A percentile compares a stretch with the other conserved stretches of the same genome.
Evolutionary conservation across 2,113 vertebrate genomes (phyloP).

Genomic region (Onychostruthus taczanowskii): DNA sequence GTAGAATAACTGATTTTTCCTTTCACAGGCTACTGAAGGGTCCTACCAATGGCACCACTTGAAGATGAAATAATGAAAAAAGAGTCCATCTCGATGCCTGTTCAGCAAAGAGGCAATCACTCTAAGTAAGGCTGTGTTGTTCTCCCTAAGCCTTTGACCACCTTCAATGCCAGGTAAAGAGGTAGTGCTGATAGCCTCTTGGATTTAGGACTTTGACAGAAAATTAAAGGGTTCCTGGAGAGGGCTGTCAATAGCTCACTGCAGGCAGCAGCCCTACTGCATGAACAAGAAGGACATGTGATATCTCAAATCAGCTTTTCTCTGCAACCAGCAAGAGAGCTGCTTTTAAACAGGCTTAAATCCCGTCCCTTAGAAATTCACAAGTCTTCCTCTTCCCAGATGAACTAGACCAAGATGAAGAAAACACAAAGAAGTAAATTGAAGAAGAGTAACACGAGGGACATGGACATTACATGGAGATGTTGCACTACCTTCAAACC

Average conservation of each 20-base stretch:
- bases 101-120: not conserved
- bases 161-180: not conserved
- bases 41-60: not conserved
- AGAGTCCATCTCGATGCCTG: not conserved
- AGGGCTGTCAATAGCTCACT: not conserved
- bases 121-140: not conserved
- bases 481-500: not conserved
- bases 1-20: not conserved
- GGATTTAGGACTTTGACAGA: not conserved
- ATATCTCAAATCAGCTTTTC: not conserved
- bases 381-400: not conserved
- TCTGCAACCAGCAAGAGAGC: not conserved
- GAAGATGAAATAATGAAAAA: not conserved
- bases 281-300: not conserved
- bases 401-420: not conserved
- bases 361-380: not conserved
- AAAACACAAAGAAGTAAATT: not conserved
- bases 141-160: not conserved
- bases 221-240: not conserved
- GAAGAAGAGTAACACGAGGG: not conserved
- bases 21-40: not conserved
- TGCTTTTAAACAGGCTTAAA: not conserved
- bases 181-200: not conserved
- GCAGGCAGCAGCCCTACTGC: not conserved
- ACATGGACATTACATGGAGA: not conserved